Conservation (phyloP, 2,113 vertebrate species). For the Thryonomys swinderianus region DNA sequence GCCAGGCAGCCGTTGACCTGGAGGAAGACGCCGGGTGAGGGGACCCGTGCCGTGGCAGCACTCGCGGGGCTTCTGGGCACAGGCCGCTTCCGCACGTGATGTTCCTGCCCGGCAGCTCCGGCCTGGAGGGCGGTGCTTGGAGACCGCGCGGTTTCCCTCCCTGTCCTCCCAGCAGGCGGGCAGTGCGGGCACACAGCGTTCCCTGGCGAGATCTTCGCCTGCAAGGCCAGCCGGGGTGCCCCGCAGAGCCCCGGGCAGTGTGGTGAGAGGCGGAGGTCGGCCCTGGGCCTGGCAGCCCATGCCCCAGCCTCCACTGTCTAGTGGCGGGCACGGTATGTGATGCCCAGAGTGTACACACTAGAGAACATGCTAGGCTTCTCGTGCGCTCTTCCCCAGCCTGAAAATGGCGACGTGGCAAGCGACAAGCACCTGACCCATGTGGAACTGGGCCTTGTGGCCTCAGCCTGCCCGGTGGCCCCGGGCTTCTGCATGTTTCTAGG, state of each 20-base stretch:
- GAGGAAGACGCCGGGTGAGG: neutral
- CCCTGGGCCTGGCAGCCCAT: too few relatives aligned
- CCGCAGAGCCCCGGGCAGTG: neutral
- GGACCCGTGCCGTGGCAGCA: too few relatives aligned
- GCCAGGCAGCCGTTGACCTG: slow-evolving; percentile 34
- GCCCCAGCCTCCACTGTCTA: neutral
- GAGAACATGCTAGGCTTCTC: neutral
- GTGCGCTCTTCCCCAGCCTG: neutral
- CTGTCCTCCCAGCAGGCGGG: neutral
- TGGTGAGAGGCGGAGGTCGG: neutral
- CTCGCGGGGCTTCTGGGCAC: too few relatives aligned
- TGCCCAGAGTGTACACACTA: neutral
- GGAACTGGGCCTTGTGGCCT: neutral
- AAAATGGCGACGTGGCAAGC: neutral
- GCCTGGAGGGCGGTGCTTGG: neutral
- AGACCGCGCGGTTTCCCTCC: neutral
- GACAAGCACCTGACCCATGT: too few relatives aligned
- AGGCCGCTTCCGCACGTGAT: too few relatives aligned
- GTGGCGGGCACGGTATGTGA: neutral
- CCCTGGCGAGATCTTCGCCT: neutral
- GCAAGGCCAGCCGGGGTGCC: neutral
- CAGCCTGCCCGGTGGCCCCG: neutral
- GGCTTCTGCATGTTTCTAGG: neutral
- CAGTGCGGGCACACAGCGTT: neutral
- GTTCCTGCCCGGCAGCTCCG: neutral